Conservation (phyloP, 1,140 invertebrate species). For the Oryzaephilus surinamensis region DNA sequence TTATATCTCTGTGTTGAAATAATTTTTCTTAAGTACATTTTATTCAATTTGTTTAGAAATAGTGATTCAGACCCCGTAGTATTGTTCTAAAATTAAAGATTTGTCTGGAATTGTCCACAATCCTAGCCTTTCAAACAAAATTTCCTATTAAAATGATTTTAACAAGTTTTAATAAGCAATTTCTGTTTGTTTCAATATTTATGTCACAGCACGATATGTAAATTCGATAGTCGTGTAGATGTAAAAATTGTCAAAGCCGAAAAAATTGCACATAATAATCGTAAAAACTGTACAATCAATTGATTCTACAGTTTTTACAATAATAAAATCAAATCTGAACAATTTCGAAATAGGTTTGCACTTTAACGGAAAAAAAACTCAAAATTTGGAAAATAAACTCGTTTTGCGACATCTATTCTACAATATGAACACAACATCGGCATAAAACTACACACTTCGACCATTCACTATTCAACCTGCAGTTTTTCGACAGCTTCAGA, state of each 20-base stretch:
- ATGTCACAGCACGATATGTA: constrained; percentile 33
- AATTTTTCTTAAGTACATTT: not conserved
- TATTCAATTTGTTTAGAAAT: not conserved
- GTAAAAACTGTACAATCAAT: too few species aligned
- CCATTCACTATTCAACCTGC: constrained; percentile 9
- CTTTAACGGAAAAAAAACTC: constrained; percentile 2
- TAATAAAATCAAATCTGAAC: constrained; percentile 6
- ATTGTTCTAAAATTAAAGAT: not conserved
- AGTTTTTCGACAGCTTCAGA: constrained; percentile 7
- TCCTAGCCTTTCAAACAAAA: constrained; percentile 11
- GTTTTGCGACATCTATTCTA: constrained; percentile 1
- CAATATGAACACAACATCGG: constrained; percentile 18
- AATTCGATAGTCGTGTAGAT: constrained; percentile 30
- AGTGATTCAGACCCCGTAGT: not conserved
- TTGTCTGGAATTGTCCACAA: constrained; percentile 13
- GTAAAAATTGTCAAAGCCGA: constrained; percentile 8
- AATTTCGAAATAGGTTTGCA: constrained; percentile 3
- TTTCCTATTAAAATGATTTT: not conserved
- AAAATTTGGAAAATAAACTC: not conserved
- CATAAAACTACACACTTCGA: not conserved
- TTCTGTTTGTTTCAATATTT: constrained; percentile 3
- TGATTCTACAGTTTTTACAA: constrained; percentile 12
- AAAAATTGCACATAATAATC: constrained; percentile 25
- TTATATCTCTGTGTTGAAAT: not conserved
- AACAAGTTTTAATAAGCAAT: too few species aligned